These are phyloP conservation scores for Auanema freiburgensis DNA, from an alignment of 2,888 invertebrate genomes.

Conservation along the genomic window DNA sequence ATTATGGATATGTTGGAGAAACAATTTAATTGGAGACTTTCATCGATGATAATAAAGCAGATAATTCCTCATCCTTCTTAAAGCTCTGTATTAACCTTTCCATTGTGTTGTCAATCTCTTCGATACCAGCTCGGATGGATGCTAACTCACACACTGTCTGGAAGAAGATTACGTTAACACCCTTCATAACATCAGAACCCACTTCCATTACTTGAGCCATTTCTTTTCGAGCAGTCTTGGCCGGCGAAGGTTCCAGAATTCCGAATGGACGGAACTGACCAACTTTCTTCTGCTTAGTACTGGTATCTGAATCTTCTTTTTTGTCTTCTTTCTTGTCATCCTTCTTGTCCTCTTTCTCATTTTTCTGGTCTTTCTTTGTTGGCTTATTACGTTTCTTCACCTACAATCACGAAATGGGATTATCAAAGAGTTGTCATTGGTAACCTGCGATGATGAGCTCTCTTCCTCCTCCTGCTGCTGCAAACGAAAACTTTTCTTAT, in stretches of 20 bases:
- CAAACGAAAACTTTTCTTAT: too few relatives aligned
- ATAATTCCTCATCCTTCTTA: neutral
- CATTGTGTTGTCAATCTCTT: slow-evolving; percentile 12
- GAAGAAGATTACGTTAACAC: neutral
- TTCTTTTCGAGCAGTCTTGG: slow-evolving; percentile 29
- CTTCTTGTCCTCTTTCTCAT: slow-evolving; percentile 2
- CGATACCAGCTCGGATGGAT: slow-evolving; percentile 5
- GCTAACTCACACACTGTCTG: slow-evolving; percentile 17
- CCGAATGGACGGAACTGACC: slow-evolving; percentile 37
- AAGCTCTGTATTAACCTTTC: slow-evolving; percentile 9
- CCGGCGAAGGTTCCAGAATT: slow-evolving; percentile 30
- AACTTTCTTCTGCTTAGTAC: neutral
- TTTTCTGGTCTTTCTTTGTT: neutral
- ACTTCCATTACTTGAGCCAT: slow-evolving; percentile 25
- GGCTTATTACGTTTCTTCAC: too few relatives aligned
- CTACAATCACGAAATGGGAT: too few relatives aligned
- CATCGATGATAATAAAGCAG: too few relatives aligned
- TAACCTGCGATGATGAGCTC: too few relatives aligned
- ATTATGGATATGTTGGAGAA: too few relatives aligned
- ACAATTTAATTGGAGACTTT: too few relatives aligned
- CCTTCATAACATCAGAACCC: neutral
- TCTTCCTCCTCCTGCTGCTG: too few relatives aligned
- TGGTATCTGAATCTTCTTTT: slow-evolving; percentile 5
- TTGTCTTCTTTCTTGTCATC: slow-evolving; percentile 9
- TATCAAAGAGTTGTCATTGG: too few relatives aligned